Conservation (phyloP, 2,113 vertebrate genomes). For the Cinclus cinclus region DNA sequence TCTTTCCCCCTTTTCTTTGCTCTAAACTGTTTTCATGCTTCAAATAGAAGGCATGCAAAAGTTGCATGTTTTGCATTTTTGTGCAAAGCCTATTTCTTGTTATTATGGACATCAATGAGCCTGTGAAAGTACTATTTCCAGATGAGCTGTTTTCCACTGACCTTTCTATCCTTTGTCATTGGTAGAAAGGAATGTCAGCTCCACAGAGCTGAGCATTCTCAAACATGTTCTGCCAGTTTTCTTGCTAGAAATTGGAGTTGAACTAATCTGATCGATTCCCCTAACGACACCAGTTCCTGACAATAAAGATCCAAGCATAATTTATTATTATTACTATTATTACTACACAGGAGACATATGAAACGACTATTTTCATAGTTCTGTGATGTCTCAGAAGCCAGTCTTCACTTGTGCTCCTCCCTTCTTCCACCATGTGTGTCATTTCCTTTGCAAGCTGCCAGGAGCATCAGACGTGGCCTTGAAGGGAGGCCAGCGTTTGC, state of each 20-base stretch:
- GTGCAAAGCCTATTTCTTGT: not conserved
- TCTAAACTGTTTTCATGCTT: not conserved
- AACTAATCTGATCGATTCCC: not conserved
- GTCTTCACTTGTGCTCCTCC: not conserved
- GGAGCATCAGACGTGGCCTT: constrained; percentile 41
- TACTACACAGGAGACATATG: not conserved
- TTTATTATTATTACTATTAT: not conserved
- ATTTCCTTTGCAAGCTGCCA: not conserved
- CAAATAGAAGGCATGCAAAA: not conserved
- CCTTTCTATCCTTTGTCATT: not conserved
- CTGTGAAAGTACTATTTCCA: not conserved
- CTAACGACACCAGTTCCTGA: not conserved
- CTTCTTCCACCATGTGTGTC: not conserved
- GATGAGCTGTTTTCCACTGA: not conserved
- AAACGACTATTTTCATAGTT: not conserved
- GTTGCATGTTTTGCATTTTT: not conserved
- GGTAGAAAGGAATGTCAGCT: not conserved
- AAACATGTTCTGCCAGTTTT: not conserved
- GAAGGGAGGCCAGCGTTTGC: not conserved
- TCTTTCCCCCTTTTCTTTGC: rapidly evolving
- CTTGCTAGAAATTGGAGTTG: not conserved
- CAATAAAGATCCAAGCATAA: not conserved
- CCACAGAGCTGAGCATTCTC: not conserved
- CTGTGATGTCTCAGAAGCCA: not conserved
- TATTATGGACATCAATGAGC: not conserved